Evolutionary conservation across 2,113 vertebrate species (phyloP).

Genomic region (Galeopterus variegatus): DNA sequence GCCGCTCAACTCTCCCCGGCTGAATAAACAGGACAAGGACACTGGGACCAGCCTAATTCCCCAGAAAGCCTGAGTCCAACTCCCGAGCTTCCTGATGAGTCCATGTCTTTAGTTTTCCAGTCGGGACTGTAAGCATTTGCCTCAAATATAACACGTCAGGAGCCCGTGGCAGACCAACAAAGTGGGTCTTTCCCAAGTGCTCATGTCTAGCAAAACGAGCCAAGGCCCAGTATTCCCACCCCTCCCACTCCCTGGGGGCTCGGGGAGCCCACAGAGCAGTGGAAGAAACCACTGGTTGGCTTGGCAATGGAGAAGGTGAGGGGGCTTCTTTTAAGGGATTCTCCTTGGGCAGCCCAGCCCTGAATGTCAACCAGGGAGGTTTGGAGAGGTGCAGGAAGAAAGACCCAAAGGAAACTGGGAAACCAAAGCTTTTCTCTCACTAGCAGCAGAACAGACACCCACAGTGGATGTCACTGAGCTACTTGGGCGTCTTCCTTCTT

Average conservation of each 20-base stretch:
- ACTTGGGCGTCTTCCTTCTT: neutral
- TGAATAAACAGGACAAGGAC: neutral
- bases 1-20: neutral
- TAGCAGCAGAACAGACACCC: constrained; percentile 6
- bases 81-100: neutral
- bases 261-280: neutral
- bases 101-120: neutral
- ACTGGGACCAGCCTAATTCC: neutral
- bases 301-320: neutral
- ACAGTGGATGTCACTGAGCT: constrained; percentile 48
- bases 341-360: neutral
- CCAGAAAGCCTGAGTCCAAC: neutral
- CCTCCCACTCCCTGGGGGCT: neutral
- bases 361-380: neutral
- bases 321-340: neutral
- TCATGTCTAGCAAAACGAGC: neutral
- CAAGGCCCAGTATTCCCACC: neutral
- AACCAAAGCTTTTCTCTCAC: constrained; percentile 20
- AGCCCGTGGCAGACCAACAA: neutral
- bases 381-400: neutral
- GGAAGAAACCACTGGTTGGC: neutral
- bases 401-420: neutral
- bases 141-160: neutral
- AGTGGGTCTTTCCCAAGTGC: neutral
- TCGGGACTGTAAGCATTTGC: neutral